These are phyloP conservation scores for Tetragonula clypearis DNA, from an alignment of 1,140 invertebrate genomes.

Conservation along the genomic window DNA sequence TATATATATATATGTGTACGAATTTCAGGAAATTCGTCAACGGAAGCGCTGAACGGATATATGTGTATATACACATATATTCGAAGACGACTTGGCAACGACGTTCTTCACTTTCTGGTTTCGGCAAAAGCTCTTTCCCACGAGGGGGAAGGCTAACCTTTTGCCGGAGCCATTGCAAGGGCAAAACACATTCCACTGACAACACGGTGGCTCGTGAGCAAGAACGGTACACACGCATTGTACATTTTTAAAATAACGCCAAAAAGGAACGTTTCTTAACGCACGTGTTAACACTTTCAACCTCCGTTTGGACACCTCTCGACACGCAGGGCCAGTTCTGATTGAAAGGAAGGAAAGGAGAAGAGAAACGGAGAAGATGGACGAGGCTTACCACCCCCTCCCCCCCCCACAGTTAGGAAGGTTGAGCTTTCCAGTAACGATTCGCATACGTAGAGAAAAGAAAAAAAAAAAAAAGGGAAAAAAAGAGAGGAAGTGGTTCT, in stretches of 20 bases:
- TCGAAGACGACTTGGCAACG: constrained; percentile 62
- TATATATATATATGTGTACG: background rate
- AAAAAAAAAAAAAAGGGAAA: no score
- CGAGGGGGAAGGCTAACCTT: background rate
- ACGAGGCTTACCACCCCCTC: no score
- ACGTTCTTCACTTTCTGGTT: constrained; percentile 37
- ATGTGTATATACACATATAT: no score
- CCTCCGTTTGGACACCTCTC: constrained; percentile 58
- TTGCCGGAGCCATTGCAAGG: constrained; percentile 50
- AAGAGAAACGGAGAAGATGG: background rate
- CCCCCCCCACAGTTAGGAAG: background rate
- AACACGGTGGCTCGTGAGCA: constrained; percentile 59
- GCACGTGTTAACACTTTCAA: constrained; percentile 51
- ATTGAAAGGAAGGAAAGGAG: background rate
- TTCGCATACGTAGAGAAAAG: background rate
- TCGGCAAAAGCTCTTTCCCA: constrained; percentile 35
- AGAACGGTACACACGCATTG: constrained; percentile 37
- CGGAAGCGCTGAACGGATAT: no score
- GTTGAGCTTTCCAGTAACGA: background rate
- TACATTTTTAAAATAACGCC: constrained; percentile 72
- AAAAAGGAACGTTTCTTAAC: constrained; percentile 65
- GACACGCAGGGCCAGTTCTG: background rate
- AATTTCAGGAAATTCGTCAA: background rate
- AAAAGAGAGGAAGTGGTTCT: background rate
- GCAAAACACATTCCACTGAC: constrained; percentile 74